phyloP scores from a whole-genome alignment of 2,797 vertebrate species.

The Sebastes umbrosus region DNA sequence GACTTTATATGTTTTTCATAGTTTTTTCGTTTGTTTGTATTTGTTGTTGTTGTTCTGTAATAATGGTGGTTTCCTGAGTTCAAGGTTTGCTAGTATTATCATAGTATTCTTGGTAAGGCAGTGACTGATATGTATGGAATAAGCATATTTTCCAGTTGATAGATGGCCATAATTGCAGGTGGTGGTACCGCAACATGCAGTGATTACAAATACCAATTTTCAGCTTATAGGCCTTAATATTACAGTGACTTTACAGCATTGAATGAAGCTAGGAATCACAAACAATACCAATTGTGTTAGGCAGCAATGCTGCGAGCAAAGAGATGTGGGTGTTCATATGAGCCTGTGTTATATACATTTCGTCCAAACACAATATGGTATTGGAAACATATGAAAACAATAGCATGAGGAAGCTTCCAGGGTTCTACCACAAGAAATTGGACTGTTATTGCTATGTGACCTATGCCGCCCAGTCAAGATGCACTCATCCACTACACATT shows the following conservation, averaged over 20 bases:
- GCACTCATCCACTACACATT: conserved; percentile 76
- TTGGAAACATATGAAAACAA: conserved; percentile 26
- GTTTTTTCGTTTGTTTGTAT: not conserved
- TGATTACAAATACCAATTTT: not conserved
- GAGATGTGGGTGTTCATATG: not conserved
- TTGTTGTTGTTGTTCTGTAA: not conserved
- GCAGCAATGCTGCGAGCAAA: not conserved
- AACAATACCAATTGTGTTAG: not conserved
- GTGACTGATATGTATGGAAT: not conserved
- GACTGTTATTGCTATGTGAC: conserved; percentile 73
- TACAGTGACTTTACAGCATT: not conserved
- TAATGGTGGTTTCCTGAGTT: not conserved
- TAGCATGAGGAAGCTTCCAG: conserved; percentile 6
- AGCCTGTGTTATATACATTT: not conserved
- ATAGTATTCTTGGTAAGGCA: not conserved
- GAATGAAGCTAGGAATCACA: not conserved
- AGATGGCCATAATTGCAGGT: not conserved
- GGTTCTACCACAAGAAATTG: conserved; percentile 51
- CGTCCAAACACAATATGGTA: conserved; percentile 3
- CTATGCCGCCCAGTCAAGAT: conserved; percentile 73
- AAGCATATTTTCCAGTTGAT: not conserved
- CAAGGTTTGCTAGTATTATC: not conserved
- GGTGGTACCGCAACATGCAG: not conserved
- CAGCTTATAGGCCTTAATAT: not conserved
- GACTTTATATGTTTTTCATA: not conserved